These are phyloP conservation scores for Microctonus hyperodae DNA, from an alignment of 2,888 invertebrate genomes.

Conservation along the genomic window DNA sequence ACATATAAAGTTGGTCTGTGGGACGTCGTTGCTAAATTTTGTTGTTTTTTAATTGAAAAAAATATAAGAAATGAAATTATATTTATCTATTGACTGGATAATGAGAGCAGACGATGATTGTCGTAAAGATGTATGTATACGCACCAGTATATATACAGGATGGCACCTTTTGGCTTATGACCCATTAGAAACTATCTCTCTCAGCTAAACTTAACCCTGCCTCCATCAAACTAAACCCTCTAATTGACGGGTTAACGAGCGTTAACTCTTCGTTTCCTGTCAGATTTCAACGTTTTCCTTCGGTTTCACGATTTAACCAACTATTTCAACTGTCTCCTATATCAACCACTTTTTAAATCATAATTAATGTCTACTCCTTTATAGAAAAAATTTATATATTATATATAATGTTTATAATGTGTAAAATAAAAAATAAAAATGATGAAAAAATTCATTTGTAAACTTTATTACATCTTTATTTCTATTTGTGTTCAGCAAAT, in stretches of 20 bases:
- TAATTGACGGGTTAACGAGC: slow-evolving; percentile 63
- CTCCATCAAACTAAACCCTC: slow-evolving; percentile 51
- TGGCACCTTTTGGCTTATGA: slow-evolving; percentile 57
- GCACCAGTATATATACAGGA: slow-evolving; percentile 48
- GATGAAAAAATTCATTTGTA: not conserved
- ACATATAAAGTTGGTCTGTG: too few species aligned
- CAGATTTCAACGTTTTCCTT: slow-evolving; percentile 60
- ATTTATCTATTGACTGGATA: not conserved
- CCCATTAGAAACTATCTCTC: slow-evolving; percentile 47
- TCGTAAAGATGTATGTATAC: not conserved
- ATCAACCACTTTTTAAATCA: too few species aligned
- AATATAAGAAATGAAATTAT: too few species aligned
- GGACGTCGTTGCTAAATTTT: too few species aligned
- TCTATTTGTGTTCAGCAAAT: not conserved
- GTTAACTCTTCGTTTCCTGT: slow-evolving; percentile 62
- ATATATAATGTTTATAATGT: too few species aligned
- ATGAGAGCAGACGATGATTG: not conserved
- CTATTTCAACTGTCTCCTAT: slow-evolving; percentile 23
- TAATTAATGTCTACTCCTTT: too few species aligned
- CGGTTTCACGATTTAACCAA: slow-evolving; percentile 36
- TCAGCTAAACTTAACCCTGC: slow-evolving; percentile 51
- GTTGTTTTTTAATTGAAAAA: too few species aligned
- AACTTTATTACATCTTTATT: not conserved
- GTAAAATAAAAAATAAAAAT: not conserved
- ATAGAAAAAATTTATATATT: too few species aligned